Evolutionary conservation across 53 echinoderm and acorn worm species (phyloP).

Genomic region (Echinometra lucunter): DNA sequence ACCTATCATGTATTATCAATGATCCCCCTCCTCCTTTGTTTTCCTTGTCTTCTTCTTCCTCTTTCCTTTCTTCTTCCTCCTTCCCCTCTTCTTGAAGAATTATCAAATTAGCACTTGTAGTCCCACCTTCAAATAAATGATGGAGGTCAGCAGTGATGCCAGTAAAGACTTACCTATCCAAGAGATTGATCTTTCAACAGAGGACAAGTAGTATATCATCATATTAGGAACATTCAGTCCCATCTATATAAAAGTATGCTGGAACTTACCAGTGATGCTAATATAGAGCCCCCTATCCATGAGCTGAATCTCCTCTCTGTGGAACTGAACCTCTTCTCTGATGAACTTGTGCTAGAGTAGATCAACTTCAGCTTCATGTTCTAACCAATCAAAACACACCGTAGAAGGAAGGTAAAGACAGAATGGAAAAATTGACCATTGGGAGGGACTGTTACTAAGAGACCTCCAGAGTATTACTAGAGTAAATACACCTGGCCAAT

Average conservation of each 20-base stretch:
- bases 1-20: no score
- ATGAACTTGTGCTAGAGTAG: constrained; percentile 77
- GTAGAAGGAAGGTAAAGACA: neutral
- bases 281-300: constrained; percentile 98
- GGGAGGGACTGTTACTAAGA: neutral
- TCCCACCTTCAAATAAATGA: neutral
- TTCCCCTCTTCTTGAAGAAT: no score
- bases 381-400: constrained; percentile 68
- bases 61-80: no score
- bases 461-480: neutral
- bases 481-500: neutral
- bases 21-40: no score
- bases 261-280: constrained; percentile 94
- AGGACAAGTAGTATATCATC: neutral
- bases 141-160: constrained; percentile 88
- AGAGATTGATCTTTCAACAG: constrained; percentile 76
- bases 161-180: constrained; percentile 98
- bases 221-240: neutral
- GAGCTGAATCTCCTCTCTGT: constrained; percentile 95
- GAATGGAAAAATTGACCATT: neutral
- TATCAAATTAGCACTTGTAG: neutral
- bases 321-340: constrained; percentile 70
- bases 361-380: constrained; percentile 94
- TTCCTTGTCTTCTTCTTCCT: no score
- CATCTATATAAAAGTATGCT: neutral